Base-by-base conservation (phyloP, 1,140 invertebrate genomes). In the Polypedilum vanderplanki region DNA sequence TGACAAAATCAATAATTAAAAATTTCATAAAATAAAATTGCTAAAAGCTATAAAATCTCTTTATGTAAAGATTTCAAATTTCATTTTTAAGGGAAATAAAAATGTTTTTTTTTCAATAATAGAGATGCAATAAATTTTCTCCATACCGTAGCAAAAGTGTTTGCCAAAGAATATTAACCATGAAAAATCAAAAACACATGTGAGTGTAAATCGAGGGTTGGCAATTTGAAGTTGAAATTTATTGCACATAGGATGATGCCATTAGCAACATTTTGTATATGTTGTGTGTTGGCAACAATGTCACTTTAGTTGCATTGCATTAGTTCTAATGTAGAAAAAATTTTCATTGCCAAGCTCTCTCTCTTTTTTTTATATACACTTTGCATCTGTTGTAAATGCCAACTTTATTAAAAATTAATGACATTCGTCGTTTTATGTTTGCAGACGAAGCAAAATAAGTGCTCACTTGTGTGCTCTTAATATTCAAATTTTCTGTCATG, bases 341-440 rank as follows among this genome's bases (percentile, higher is more conserved):
- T 57, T 33, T 57, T 57, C 46, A 57, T 57, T 15, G 12, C 46
- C n/a, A 57, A 57, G n/a, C 12, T 57, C 15, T 57, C 12, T 57
- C 12, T 4, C 10, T n/a, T n/a, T n/a, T n/a, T n/a, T n/a, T n/a
- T n/a, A 57, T n/a, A 57, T 57, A 9, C 10, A 4, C 12, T n/a
- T 12, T 57, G 46, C 46, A 57, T 57, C 46, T 57, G 46, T 3
- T 57, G 46, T 57, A 4, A 9, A 57, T 57, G 46, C 46, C 46
- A 57, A 57, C 46, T 57, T 57, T 57, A 57, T 57, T 57, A 57
- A 57, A n/a, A 57, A 57, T n/a, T 57, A 57, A 57, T 57, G 46
- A 57, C 46, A 57, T 4, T 57, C 46, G 46, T 15, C 46, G n/a
- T 57, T 57, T n/a, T 12, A 57, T n/a, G n/a, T 57, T n/a, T n/a